Base-by-base conservation (phyloP, 1,140 invertebrate species). In the Bathynomus jamesi region DNA sequence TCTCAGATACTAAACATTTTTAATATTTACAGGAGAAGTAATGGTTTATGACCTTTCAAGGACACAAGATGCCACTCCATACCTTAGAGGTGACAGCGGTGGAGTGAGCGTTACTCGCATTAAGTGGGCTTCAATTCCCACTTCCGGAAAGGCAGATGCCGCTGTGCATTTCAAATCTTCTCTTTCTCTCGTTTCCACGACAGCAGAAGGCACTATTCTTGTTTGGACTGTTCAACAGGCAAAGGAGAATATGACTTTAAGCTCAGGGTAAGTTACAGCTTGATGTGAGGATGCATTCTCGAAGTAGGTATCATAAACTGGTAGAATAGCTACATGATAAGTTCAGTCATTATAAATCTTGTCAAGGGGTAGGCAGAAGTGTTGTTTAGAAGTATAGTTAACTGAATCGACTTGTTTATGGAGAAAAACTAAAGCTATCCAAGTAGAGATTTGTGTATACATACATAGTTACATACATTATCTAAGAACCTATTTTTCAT, bases 11-110 rank as follows among this genome's bases (percentile, higher is more conserved):
- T n/a, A n/a, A n/a, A n/a, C n/a, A n/a, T n/a, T n/a, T 40, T 24
- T 31, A 10, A 25, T 8, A 46, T 11, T 65, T 53, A 13, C 67
- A 76, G 74, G 74, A 8, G 74, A 76, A 28, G 32, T 76, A 7
- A 31, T 70, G 28, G 62, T 76, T 11, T 76, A 70, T 62, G 67
- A 76, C 60, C 68, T 72, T 40, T 72, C 70, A 0, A 61, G 32
- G 17, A 40, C 32, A 17, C 32, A 40, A 61, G 71, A 69, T 4
- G 67, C 65, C 17, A 63, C 62, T n/a, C 71, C 71, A n/a, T 10
- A 65, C 13, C 61, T 40, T 11, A 53, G 31, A 7, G 71, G 65
- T 7, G 71, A 73, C 11, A 68, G 71, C 69, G 71, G 71, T 4
- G 71, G 71, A 11, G 71, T 65, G 21, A 65, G 67, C 17, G 70